These are phyloP conservation scores for Lepus americanus DNA, from an alignment of 2,113 vertebrate genomes.

Conservation along the genomic window DNA sequence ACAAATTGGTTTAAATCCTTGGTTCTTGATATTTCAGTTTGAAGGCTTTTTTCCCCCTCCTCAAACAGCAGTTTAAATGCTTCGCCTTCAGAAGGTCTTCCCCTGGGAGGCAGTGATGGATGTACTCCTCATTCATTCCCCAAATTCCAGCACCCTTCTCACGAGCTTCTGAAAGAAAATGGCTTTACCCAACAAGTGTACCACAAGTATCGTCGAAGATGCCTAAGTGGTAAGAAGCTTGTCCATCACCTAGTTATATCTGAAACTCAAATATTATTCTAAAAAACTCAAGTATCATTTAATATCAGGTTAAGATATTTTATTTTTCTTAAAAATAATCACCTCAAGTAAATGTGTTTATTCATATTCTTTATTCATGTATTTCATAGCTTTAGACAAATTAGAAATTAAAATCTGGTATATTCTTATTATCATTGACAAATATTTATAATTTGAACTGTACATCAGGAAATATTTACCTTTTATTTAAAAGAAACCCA, in stretches of 20 bases:
- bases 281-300: constrained; percentile 34
- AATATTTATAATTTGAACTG: constrained; percentile 26
- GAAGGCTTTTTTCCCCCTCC: constrained; percentile 47
- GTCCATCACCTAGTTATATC: neutral
- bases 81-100: constrained; percentile 92
- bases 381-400: constrained; percentile 32
- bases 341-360: neutral
- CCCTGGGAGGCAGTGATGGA: constrained; percentile 88
- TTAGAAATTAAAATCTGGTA: constrained; percentile 23
- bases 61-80: constrained; percentile 91
- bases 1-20: neutral
- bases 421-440: neutral
- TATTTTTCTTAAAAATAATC: constrained; percentile 55
- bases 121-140: constrained; percentile 96
- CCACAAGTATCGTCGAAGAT: constrained; percentile 95
- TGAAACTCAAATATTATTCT: neutral
- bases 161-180: constrained; percentile 95
- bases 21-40: constrained; percentile 50
- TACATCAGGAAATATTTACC: constrained; percentile 29
- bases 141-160: constrained; percentile 97
- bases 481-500: constrained; percentile 47
- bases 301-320: constrained; percentile 12
- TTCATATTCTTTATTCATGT: constrained; percentile 32
- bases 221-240: constrained; percentile 92
- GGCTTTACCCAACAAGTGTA: constrained; percentile 98